Evolutionary conservation across 2,797 vertebrate species (phyloP).

Genomic region (Crax fasciolata): DNA sequence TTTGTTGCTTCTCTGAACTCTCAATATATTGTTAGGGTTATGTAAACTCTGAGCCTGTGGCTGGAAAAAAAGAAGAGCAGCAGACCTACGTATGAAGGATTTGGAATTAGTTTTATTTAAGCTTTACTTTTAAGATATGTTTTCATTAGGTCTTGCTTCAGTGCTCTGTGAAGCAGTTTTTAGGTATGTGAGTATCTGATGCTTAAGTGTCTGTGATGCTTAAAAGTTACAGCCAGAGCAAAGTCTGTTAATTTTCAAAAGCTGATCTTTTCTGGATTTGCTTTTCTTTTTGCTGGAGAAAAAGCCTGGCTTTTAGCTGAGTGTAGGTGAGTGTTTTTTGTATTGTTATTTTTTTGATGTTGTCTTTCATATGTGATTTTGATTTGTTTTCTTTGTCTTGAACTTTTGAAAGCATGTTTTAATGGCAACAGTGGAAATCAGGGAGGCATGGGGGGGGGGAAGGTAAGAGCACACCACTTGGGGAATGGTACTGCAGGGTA

Average conservation of each 20-base stretch:
- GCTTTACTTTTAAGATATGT: not conserved
- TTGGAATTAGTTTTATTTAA: not conserved
- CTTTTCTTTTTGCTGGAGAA: not conserved
- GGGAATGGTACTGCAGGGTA: not conserved
- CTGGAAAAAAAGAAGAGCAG: not conserved
- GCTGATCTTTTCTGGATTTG: not conserved
- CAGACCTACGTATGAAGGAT: too few relatives aligned
- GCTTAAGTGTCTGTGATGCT: not conserved
- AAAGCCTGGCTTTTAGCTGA: not conserved
- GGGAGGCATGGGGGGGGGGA: not conserved
- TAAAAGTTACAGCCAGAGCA: not conserved
- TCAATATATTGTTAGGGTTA: not conserved
- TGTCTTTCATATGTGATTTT: not conserved
- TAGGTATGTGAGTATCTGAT: not conserved
- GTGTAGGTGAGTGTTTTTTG: not conserved
- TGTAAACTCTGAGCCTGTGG: not conserved
- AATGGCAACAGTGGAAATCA: not conserved
- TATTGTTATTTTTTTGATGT: not conserved
- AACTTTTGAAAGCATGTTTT: not conserved
- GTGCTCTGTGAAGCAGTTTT: not conserved
- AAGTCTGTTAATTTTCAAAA: not conserved
- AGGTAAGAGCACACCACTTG: not conserved
- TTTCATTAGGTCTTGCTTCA: not conserved
- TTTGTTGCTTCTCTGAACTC: not conserved
- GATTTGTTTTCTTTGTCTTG: not conserved